Evolutionary conservation across 2,797 vertebrate species (phyloP), one percentile per base, ranked within the genome.

Genomic region (Squalus acanthias): DNA sequence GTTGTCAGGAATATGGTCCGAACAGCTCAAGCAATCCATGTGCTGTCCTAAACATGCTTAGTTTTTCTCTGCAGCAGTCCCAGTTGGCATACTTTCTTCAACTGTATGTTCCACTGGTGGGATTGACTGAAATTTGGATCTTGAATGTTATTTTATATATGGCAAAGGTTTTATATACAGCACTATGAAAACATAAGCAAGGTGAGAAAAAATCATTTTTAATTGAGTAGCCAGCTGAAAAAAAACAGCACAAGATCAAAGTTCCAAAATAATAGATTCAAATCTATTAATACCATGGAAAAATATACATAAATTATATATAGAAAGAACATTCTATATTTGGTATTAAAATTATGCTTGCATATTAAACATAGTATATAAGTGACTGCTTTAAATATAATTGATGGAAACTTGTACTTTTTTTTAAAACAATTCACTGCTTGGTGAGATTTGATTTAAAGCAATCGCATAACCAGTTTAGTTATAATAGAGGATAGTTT

Each of bases 221-320:
- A 95, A 95, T 95, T 74, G 46, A 76, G 50, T 95, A 95, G 70
- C 70, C 94, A 95, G 53, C 46, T 50, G 94, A 91, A 95, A 57
- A 76, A 57, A 65, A 92, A 92, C 17, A 57, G 94, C 69, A 95
- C 94, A 95, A 29, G 29, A 74, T 74, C 94, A 95, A 53, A 95
- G 50, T 29, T 57, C 69, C 50, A 74, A 95, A 95, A 57, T 74
- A 53, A 74, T 69, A 67, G 26, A 70, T 74, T 72, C 70, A 95
- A 95, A 76, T 95, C 94, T 53, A 72, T 95, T 76, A 57, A 95
- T 57, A 76, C 53, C 26, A 76, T 95, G 67, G 29, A 95, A 95
- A 95, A 95, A 95, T 95, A 95, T 70, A 95, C 50, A 95, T 76
- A 95, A 70, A 95, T 57, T 74, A 95, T 95, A 95, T 57, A 74